Conservation (phyloP, 2,888 invertebrate genomes). For the Mesorhabditis belari region DNA sequence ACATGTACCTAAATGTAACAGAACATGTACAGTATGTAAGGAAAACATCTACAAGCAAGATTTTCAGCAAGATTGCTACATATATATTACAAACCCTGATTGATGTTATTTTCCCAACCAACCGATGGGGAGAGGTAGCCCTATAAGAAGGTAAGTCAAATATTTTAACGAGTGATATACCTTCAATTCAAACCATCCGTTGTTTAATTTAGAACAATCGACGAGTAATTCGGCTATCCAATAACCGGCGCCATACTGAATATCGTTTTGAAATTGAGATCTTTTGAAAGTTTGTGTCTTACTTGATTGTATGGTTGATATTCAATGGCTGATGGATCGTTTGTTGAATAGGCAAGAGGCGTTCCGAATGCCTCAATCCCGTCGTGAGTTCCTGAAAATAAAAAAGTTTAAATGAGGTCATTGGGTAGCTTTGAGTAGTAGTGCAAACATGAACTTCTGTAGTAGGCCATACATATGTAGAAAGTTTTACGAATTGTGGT, state of each 20-base stretch:
- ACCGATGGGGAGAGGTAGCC: conserved; percentile 40
- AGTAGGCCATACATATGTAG: no score
- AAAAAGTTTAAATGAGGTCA: no score
- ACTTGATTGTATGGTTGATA: conserved; percentile 49
- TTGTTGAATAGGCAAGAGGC: conserved; percentile 46
- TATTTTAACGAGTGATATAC: conserved; percentile 11
- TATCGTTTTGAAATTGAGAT: no score
- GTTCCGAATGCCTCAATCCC: conserved; percentile 39
- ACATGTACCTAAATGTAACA: conserved; percentile 45
- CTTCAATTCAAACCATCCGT: conserved; percentile 57
- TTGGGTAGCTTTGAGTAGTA: no score
- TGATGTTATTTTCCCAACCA: conserved; percentile 54
- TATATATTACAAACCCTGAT: no score
- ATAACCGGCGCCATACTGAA: conserved; percentile 54
- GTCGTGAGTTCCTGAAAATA: conserved; percentile 39
- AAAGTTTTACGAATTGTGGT: no score
- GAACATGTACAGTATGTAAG: no score
- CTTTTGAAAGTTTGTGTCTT: no score
- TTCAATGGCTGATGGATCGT: conserved; percentile 41
- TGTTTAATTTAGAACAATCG: conserved; percentile 54
- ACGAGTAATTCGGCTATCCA: conserved; percentile 56
- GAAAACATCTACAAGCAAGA: no score
- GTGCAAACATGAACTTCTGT: no score
- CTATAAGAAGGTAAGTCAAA: not conserved
- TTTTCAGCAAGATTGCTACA: no score